Evolutionary conservation across 1,140 invertebrate genomes (phyloP), one percentile per base, ranked within the genome.

Genomic region (Drosophila aff.): DNA sequence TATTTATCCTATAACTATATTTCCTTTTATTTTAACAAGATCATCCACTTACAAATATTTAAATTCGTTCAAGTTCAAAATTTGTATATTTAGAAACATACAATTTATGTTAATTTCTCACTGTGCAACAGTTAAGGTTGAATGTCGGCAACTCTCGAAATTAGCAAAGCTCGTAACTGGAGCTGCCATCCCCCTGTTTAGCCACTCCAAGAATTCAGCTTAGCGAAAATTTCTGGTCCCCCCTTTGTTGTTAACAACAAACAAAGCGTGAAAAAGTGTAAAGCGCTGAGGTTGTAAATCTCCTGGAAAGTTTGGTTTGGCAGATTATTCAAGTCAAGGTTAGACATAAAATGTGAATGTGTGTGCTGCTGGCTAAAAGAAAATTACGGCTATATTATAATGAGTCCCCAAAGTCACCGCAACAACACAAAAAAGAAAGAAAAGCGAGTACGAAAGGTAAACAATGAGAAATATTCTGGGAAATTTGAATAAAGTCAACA

Each of bases 401-500:
- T 73, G 67, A 60, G 67, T 73, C 69, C 69, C 69, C 69, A 23
- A 52, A 73, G 69, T 47, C 23, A 55, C 44, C 36, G 36, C 26
- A 23, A 49, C 21, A 47, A 49, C 21, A 47, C 16, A 18, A 52
- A 18, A 50, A n/a, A 10, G n/a, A 33, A 52, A 52, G 52, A 55
- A 55, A 55, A 55, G 33, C 52, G 33, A 31, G 28, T 44, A 33
- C 16, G 31, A 38, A 60, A 60, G 53, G 68, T 40, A 73, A 73
- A 73, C 69, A 73, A 47, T 50, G 67, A 38, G 53, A 26, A 69
- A 47, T 50, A 60, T 73, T 73, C 69, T 43, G 67, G 64, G 67
- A 73, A 73, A 73, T 73, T 73, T 73, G 68, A 73, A 73, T 73
- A 73, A 73, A 73, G 67, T 73, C 69, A 73, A 73, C 69, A 73